Conservation (phyloP, 2,797 vertebrate species). For the Tolypeutes matacus region DNA sequence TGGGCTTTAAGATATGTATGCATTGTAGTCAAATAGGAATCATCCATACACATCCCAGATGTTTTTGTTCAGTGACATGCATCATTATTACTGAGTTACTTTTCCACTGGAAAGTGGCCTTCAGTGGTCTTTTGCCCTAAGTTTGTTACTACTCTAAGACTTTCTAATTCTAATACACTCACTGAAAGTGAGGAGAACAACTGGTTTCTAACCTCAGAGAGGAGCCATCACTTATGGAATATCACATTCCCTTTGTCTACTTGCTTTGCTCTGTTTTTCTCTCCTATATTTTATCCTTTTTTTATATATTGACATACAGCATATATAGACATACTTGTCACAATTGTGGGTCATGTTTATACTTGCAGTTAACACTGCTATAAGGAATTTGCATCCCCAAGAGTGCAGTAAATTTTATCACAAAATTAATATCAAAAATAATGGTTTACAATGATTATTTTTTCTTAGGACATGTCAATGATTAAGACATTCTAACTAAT, state of each 20-base stretch:
- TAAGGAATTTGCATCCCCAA: conserved; percentile 29
- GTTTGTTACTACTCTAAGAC: background rate
- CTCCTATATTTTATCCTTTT: background rate
- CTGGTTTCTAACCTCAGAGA: background rate
- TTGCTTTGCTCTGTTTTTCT: background rate
- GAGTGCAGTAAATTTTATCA: conserved; percentile 36
- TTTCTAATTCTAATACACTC: background rate
- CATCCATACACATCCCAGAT: background rate
- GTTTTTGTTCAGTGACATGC: background rate
- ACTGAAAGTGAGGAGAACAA: conserved; percentile 41
- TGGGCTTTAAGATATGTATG: background rate
- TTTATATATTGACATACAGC: background rate
- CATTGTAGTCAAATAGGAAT: conserved; percentile 41
- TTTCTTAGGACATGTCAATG: background rate
- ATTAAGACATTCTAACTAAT: conserved; percentile 27
- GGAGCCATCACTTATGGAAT: background rate
- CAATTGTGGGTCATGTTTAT: background rate
- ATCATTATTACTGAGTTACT: background rate
- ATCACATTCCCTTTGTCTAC: background rate
- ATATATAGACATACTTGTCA: background rate
- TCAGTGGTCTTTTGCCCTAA: background rate
- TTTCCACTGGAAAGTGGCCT: background rate
- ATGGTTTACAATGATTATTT: background rate
- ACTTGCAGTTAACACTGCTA: background rate
- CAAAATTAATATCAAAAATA: background rate